Evolutionary conservation across 53 echinoderm and acorn worm genomes (phyloP), one percentile per base, ranked within the genome.

Genomic region (Henricia sp.): DNA sequence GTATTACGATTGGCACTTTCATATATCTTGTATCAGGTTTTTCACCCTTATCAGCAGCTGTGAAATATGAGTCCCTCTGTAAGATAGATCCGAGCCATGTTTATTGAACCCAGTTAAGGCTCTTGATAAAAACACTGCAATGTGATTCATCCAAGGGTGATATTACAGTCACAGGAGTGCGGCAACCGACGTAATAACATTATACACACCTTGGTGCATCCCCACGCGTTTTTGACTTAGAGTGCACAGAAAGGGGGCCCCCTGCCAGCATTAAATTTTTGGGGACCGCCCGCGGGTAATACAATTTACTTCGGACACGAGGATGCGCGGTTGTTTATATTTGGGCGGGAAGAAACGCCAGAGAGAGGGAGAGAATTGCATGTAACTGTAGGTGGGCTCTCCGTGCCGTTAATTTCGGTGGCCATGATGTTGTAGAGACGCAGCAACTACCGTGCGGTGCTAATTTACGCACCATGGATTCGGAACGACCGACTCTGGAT

Each of bases 111-210:
- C 67, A 67, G 67, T 40, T 38, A 17, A 12, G 28, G 70, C 70
- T 26, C 70, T 44, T 44, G 70, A 70, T 43, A 70, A 70, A 70
- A 70, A 11, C 28, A 32, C 21, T 80, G 80, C 32, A 64, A 30
- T n/a, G n/a, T n/a, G n/a, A 19, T 24, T 62, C 64, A 80, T 33
- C 63, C 80, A 80, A 33, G 80, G 63, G 63, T 80, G 80, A 80
- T 62, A 80, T 80, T 64, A 63, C 80, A 42, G 62, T 70, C 28
- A 33, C 46, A 70, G 43, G 64, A 43, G 44, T 41, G 65, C 43
- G 24, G 57, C 50, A 6, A 60, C 80, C 64, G 80, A 64, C 64
- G 64, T 80, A 80, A 80, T 80, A 80, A 80, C 62, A 80, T 80
- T 80, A 80, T 50, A 80, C 80, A 80, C 80, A 80, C 80, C 80